Base-by-base conservation (phyloP, 2,113 vertebrate genomes). In the Puma concolor region DNA sequence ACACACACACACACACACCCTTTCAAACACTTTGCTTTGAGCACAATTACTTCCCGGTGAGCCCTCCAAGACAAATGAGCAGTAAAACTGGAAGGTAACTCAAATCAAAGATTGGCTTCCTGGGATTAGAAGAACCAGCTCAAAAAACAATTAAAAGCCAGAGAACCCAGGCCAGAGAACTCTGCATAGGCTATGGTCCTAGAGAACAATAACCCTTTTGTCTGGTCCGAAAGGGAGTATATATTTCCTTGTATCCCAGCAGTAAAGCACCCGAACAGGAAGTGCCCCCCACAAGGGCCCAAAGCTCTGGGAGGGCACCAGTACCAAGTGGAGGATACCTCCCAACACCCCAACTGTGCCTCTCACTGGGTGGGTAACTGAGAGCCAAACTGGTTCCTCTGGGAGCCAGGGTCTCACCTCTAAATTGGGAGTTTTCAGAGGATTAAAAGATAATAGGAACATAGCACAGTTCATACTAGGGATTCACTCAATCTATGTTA, bases 151-250 rank as follows among this genome's bases (percentile, higher is more conserved):
- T 88, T 50, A 33, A n/a, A 38, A 83, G 69, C 27, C 27, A 84
- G 71, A 64, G 23, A n/a, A 14, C 17, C 38, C 44, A 44, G 44
- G 69, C 23, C 27, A 84, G 71, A 64, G 23, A n/a, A 14, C 17
- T n/a, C 63, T 91, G 48, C 38, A 0, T n/a, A 8, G 17, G 19
- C 14, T 21, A 31, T 54, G 64, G 44, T 52, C 9, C 54, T 71
- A 27, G 76, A 91, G 60, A 95, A 96, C 94, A 97, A 82, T 52
- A 48, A 52, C 50, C 52, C 66, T 81, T 74, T 84, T 25, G 69
- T 72, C 38, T 50, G 11, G 23, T 64, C 38, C 21, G 3, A 19
- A 80, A 36, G 19, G 41, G 41, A 48, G 8, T 7, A 5, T 17
- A 0, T 15, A 9, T 74, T 52, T 66, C 64, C 64, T 31, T 0